These are phyloP conservation scores for Heterodera carotae DNA, from an alignment of 1,140 invertebrate genomes.

Conservation along the genomic window DNA sequence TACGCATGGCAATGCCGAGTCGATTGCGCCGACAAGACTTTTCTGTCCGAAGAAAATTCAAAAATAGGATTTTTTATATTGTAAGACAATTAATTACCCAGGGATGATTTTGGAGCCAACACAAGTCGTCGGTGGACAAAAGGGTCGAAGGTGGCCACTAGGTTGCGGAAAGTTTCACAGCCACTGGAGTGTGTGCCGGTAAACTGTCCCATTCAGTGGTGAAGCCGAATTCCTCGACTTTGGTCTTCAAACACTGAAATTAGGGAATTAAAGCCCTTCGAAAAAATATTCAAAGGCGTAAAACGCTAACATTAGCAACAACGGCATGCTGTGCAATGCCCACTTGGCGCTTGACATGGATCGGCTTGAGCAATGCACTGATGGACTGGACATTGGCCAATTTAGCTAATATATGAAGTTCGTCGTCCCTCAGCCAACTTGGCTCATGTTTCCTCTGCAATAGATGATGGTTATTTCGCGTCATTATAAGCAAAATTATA, in stretches of 20 bases:
- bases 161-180: constrained; percentile 52
- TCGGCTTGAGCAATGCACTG: constrained; percentile 37
- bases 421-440: constrained; percentile 12
- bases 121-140: constrained; percentile 78
- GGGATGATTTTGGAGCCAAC: constrained; percentile 78
- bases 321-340: constrained; percentile 34
- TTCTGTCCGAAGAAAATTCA: no score
- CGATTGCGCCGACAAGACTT: no score
- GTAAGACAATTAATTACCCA: no score
- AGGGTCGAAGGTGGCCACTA: constrained; percentile 71
- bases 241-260: constrained; percentile 57
- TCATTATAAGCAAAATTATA: no score
- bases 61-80: no score
- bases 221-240: constrained; percentile 55
- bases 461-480: constrained; percentile 23
- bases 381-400: constrained; percentile 28
- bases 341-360: constrained; percentile 45
- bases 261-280: constrained; percentile 2
- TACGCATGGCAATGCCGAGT: no score
- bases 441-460: constrained; percentile 32
- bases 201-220: constrained; percentile 62
- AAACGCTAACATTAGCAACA: constrained; percentile 32
- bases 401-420: constrained; percentile 21
- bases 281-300: neutral
- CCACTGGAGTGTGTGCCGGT: constrained; percentile 49